Percentiles rank a stretch among this genome's conserved stretches.
These are phyloP conservation scores for Lycocorax pyrrhopterus DNA, from an alignment of 2,113 vertebrate species.

Conservation along the genomic window DNA sequence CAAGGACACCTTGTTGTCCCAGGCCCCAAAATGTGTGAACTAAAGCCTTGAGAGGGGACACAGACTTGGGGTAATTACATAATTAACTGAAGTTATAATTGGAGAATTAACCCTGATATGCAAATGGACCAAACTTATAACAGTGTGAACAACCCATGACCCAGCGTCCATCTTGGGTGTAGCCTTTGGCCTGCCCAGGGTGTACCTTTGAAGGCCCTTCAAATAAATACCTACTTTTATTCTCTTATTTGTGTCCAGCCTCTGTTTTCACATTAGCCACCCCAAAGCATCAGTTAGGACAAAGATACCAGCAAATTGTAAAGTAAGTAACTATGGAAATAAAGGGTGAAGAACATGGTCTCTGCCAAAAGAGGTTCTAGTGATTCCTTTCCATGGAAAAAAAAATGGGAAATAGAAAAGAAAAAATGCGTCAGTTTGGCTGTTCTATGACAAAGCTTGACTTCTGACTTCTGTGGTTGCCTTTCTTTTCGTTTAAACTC, in stretches of 20 bases:
- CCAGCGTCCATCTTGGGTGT: not conserved
- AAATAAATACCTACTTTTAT: not conserved
- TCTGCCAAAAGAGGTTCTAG: not conserved
- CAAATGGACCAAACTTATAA: not conserved
- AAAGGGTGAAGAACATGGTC: not conserved
- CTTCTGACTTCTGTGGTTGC: not conserved
- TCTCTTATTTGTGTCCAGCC: not conserved
- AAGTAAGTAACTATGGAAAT: not conserved
- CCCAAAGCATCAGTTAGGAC: not conserved
- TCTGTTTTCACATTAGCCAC: not conserved
- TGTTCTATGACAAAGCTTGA: not conserved
- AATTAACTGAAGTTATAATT: not conserved
- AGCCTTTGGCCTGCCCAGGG: not conserved
- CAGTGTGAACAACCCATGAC: not conserved
- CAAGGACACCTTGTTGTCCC: not conserved
- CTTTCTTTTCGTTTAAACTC: not conserved
- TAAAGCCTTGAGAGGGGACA: not conserved
- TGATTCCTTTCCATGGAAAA: not conserved
- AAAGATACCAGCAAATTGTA: not conserved
- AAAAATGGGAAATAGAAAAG: not conserved
- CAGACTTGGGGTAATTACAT: not conserved
- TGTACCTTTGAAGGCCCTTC: not conserved
- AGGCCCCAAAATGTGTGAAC: not conserved
- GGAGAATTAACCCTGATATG: not conserved
- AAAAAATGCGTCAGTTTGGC: not conserved